Evolutionary conservation across 2,113 vertebrate genomes (phyloP).

Genomic region (Candoia aspera): DNA sequence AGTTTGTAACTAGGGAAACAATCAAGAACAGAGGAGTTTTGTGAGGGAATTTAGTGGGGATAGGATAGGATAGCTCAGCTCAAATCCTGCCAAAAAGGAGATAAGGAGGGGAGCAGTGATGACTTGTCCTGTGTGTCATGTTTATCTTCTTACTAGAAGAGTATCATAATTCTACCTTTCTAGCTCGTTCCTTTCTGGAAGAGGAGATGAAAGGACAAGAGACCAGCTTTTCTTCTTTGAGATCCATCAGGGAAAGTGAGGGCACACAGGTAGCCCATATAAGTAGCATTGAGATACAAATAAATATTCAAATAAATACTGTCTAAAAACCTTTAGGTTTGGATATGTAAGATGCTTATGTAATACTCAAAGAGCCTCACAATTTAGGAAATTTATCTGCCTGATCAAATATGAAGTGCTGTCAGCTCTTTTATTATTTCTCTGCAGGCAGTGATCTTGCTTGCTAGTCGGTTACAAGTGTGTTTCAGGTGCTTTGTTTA

Average conservation of each 20-base stretch:
- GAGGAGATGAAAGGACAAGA: background rate
- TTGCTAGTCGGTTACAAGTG: slow-evolving; percentile 33
- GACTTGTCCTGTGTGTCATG: background rate
- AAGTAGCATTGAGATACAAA: background rate
- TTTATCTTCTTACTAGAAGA: background rate
- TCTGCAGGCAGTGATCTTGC: slow-evolving; percentile 26
- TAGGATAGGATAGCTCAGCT: background rate
- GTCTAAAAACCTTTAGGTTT: background rate
- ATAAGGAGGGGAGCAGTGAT: background rate
- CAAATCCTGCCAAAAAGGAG: background rate
- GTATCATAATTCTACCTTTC: background rate
- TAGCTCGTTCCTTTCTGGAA: background rate
- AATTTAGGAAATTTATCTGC: background rate
- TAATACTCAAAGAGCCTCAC: background rate
- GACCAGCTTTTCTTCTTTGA: background rate
- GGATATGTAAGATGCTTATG: background rate
- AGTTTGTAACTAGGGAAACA: background rate
- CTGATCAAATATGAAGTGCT: slow-evolving; percentile 22
- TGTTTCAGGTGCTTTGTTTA: slow-evolving; percentile 33
- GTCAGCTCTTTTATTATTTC: slow-evolving; percentile 6
- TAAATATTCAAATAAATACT: background rate
- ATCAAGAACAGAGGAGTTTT: background rate
- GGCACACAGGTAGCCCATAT: background rate
- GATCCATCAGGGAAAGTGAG: background rate
- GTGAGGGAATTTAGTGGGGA: background rate